These are phyloP conservation scores for Boulengeromyrus knoepffleri DNA, from an alignment of 2,113 vertebrate species.

Conservation along the genomic window DNA sequence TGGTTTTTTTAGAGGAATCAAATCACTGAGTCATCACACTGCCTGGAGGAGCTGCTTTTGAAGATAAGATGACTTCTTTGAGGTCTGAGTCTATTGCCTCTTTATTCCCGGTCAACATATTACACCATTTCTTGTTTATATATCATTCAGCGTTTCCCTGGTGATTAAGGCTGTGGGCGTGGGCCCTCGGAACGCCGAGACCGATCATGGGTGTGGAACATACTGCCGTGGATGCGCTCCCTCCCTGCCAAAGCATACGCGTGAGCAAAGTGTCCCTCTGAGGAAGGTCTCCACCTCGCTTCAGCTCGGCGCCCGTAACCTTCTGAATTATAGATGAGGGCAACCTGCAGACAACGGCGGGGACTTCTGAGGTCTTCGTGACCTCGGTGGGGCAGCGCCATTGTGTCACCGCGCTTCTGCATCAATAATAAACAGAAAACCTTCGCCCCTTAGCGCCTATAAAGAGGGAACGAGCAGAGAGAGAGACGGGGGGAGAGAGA, in stretches of 20 bases:
- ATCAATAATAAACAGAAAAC: conserved; percentile 15
- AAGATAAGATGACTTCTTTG: background rate
- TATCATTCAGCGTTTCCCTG: background rate
- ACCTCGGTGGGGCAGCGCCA: background rate
- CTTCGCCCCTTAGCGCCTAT: background rate
- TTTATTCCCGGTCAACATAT: background rate
- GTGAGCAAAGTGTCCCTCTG: background rate
- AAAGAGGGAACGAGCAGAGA: background rate
- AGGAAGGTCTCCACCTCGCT: background rate
- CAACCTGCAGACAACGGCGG: background rate
- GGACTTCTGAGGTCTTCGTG: background rate
- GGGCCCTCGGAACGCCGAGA: background rate
- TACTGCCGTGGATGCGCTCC: no score
- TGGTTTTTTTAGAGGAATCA: background rate
- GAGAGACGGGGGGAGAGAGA: background rate
- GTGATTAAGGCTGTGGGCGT: background rate
- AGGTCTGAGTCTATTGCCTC: background rate
- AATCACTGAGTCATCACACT: background rate
- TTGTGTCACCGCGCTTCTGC: background rate
- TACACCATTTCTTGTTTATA: background rate
- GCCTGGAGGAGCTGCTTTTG: background rate
- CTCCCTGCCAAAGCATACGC: background rate
- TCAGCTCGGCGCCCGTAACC: background rate
- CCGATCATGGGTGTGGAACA: background rate
- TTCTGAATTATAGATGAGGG: conserved; percentile 12